Evolutionary conservation across 1,140 invertebrate genomes (phyloP), one percentile per base, ranked within the genome.

Genomic region (Drosophila elegans): DNA sequence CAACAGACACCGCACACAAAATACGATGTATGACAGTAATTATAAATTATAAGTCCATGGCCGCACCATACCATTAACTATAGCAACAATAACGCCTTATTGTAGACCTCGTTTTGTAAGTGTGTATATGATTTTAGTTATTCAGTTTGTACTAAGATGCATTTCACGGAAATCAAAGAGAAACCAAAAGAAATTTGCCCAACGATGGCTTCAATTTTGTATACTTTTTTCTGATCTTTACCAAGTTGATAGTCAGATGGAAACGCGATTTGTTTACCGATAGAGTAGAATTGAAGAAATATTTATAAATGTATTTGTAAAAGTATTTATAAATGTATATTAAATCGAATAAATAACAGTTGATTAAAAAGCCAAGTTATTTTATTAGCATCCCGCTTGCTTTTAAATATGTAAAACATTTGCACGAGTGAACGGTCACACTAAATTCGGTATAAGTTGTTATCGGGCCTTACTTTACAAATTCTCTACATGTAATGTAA

Each of bases 51-150:
- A 73, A 72, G 57, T 64, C 36, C 49, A 46, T 38, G 42, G 49
- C 48, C 74, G 75, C 56, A 79, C 61, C 25, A 21, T 42, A 67
- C 57, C 68, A 48, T 57, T 41, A 36, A 36, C 29, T 42, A 44
- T 13, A 46, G 39, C 62, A 74, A 46, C 36, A 67, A 61, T 32
- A 67, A 77, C 73, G 80, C 81, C 76, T 84, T 84, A 84, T 77
- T 84, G 81, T 84, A 84, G 66, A 84, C 51, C 72, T 84, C 36
- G 52, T 71, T 80, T 85, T 59, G 54, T 80, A 83, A 79, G 67
- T 54, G 77, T 80, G 60, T 84, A 71, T 84, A 84, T 76, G 64
- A 80, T 83, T 83, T 83, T 27, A 49, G 56, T n/a, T 4, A 57
- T 57, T 71, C 34, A 71, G 41, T 41, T 71, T 71, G 51, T 71